Conservation (phyloP, 2,888 invertebrate genomes). For the Digitonthophagus gazella region DNA sequence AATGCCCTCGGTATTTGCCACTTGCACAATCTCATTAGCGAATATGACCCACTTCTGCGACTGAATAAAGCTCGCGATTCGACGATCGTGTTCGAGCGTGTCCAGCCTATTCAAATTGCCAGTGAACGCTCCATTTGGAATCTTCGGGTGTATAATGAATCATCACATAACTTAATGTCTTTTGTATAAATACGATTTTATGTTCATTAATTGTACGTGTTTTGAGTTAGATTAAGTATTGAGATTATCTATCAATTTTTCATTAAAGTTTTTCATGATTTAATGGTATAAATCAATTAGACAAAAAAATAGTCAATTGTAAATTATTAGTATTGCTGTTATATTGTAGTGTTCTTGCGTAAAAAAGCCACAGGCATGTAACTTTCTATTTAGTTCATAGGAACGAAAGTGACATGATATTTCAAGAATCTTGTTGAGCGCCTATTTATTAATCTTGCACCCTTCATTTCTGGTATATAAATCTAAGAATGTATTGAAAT, state of each 20-base stretch:
- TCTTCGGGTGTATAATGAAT: neutral
- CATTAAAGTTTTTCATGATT: too few species aligned
- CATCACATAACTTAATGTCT: neutral
- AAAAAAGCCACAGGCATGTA: too few species aligned
- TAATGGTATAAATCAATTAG: too few species aligned
- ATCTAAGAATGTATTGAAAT: neutral
- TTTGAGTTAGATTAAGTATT: neutral
- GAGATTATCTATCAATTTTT: too few species aligned
- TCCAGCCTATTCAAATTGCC: neutral
- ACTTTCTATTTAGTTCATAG: too few species aligned
- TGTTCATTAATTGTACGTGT: neutral
- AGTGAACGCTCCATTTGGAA: neutral
- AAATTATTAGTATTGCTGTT: too few species aligned
- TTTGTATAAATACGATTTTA: neutral
- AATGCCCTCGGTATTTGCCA: neutral
- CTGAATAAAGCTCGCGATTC: neutral
- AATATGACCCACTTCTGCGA: neutral
- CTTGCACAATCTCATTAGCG: neutral
- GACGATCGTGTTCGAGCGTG: neutral
- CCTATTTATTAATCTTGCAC: too few species aligned
- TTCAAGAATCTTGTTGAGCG: too few species aligned
- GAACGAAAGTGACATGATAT: too few species aligned
- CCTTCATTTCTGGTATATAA: too few species aligned
- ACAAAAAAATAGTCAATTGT: too few species aligned
- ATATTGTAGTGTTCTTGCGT: too few species aligned